Conservation (phyloP, 2,113 vertebrate species). For the Erythrolamprus reginae region DNA sequence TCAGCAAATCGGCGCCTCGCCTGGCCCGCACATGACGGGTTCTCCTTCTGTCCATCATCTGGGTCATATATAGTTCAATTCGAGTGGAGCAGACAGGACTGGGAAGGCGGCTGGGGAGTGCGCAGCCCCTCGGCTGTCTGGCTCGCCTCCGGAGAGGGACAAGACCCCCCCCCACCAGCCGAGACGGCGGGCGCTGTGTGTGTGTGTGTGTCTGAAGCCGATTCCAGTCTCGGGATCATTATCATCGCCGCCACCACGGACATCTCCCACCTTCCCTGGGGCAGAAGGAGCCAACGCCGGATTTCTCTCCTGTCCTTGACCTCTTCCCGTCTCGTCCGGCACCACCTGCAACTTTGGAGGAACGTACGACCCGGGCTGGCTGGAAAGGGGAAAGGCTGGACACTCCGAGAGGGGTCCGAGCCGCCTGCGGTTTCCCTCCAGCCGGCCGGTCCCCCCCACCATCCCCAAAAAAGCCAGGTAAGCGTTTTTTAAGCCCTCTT, state of each 20-base stretch:
- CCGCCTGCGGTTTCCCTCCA: too few relatives aligned
- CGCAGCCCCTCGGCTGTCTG: constrained; percentile 63
- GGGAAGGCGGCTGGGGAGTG: constrained; percentile 76
- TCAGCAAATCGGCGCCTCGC: constrained; percentile 74
- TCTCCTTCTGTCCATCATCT: constrained; percentile 86
- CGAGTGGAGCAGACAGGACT: constrained; percentile 75
- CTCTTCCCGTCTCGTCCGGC: constrained; percentile 26
- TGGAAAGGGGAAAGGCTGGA: too few relatives aligned
- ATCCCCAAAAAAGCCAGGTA: constrained; percentile 57
- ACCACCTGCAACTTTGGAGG: constrained; percentile 55
- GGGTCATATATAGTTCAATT: constrained; percentile 93
- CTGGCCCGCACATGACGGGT: constrained; percentile 78
- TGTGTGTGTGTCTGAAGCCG: too few relatives aligned
- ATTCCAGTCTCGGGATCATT: too few relatives aligned
- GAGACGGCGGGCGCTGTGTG: too few relatives aligned
- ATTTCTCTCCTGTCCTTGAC: background rate
- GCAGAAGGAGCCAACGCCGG: constrained; percentile 58
- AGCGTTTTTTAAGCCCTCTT: constrained; percentile 52
- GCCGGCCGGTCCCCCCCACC: too few relatives aligned
- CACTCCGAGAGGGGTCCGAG: background rate
- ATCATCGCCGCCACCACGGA: constrained; percentile 21
- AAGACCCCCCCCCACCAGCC: too few relatives aligned
- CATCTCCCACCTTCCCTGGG: constrained; percentile 58
- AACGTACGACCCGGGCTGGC: constrained; percentile 63
- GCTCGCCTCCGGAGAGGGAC: constrained; percentile 52